Evolutionary conservation across 2,113 vertebrate species (phyloP), one percentile per base, ranked within the genome.

Genomic region (Acanthisitta chloris): DNA sequence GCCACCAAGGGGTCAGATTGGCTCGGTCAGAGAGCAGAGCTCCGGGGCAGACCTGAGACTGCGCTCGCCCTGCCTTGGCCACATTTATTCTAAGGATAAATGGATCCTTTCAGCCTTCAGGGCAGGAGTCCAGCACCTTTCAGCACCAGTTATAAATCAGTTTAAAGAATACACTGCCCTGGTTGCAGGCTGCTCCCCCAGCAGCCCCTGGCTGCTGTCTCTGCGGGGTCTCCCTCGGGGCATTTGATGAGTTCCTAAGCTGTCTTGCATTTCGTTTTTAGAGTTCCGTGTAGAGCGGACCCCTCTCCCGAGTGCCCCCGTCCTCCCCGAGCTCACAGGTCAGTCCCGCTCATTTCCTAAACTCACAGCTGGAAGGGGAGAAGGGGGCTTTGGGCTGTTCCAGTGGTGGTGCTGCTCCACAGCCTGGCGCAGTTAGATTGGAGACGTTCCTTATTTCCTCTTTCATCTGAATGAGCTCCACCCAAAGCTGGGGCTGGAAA

Each of bases 271-370:
- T 99, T 99, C 98, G 74, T 99, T 97, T 99, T 99, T 99, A 99
- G 99, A 99, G 98, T 99, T 99, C 99, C 99, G 99, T 99, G 99
- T 99, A 99, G 99, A 99, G 99, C 99, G 99, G 99, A 99, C 99
- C 98, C 99, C 99, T 98, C 99, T 99, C 98, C 99, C 99, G 99
- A 99, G 99, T 98, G 99, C 99, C 99, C 99, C 99, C 98, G 99
- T 99, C 98, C 99, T 99, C 98, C 98, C 99, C 97, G 99, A 99
- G 98, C 99, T 99, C 98, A 99, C 99, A 99, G 99, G 99, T 99
- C 98, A 98, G 98, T 99, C 96, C 98, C 94, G 43, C 97, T 97
- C 97, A 97, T 98, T 98, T 98, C 96, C 95, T 98, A 98, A 96
- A 96, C 98, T 99, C 98, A 96, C 96, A 98, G 98, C 98, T 98